Evolutionary conservation across 2,888 invertebrate genomes (phyloP).

Genomic region (Liodrosophila aerea): DNA sequence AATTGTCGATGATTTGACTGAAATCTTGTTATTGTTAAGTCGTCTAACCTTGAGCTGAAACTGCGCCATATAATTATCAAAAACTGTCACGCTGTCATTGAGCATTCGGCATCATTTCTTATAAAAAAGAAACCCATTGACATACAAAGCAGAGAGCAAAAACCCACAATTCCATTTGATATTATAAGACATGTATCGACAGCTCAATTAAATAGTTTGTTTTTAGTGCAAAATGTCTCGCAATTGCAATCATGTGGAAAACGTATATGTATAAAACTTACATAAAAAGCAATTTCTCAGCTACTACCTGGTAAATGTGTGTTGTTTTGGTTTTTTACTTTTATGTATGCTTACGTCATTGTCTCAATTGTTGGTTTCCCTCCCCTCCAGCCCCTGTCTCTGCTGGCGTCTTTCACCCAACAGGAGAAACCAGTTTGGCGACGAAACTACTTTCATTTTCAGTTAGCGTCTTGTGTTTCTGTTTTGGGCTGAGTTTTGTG

Average conservation of each 20-base stretch:
- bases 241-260: slow-evolving; percentile 24
- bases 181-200: slow-evolving; percentile 32
- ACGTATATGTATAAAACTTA: slow-evolving; percentile 38
- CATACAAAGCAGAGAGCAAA: slow-evolving; percentile 19
- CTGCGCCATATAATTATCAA: slow-evolving; percentile 23
- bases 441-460: slow-evolving; percentile 69
- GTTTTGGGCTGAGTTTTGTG: slow-evolving; percentile 23
- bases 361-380: slow-evolving; percentile 39
- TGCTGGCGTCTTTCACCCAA: slow-evolving; percentile 14
- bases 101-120: slow-evolving; percentile 14
- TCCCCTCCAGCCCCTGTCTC: background rate
- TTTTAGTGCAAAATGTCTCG: background rate
- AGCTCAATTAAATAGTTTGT: slow-evolving; percentile 18
- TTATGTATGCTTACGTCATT: slow-evolving; percentile 53
- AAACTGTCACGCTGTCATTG: slow-evolving; percentile 32
- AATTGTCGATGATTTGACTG: slow-evolving; percentile 5
- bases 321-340: no score
- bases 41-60: slow-evolving; percentile 48
- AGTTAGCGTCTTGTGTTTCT: slow-evolving; percentile 30
- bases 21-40: slow-evolving; percentile 10
- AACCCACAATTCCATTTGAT: slow-evolving; percentile 7
- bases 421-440: slow-evolving; percentile 57
- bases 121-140: slow-evolving; percentile 24
- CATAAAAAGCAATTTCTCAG: slow-evolving; percentile 49
- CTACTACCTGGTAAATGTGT: slow-evolving; percentile 32